Base-by-base conservation (phyloP, 1,140 invertebrate genomes). In the Trypoxylus dichotomus region DNA sequence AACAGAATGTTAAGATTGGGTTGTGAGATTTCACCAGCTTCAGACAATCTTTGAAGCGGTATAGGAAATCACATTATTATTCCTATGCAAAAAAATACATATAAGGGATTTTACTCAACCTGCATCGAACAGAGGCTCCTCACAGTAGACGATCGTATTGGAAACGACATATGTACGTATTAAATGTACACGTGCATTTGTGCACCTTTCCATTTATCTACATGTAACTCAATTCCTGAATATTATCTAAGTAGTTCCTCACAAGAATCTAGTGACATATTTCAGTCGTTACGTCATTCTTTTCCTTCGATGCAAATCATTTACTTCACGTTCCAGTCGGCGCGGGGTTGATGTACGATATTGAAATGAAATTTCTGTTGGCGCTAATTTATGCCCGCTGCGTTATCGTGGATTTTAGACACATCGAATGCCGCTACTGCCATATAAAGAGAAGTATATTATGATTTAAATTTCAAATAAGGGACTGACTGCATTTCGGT, bases 381-480 rank as follows among this genome's bases (percentile, higher is more conserved):
- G 47, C 47, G 47, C 47, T 54, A 54, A 54, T 54, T 54, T 54
- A 54, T 54, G 47, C 19, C 47, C 47, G 47, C n/a, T 19, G 47
- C 19, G 47, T 54, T 54, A 54, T 54, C 47, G 47, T 54, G 19
- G 47, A 54, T 54, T 54, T 54, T 54, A 54, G 47, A 54, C 47
- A 54, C 47, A 54, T 54, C 32, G 32, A 37, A 37, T 37, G 32
- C 32, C 32, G 32, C 32, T 8, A 37, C 32, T n/a, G 47, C 19
- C 19, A 6, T n/a, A 19, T 54, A 54, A 15, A 54, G 47, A 54
- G 47, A 54, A 54, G n/a, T 54, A 54, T 54, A 54, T 54, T 54
- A 54, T 54, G 47, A 54, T 54, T 54, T 54, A 54, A 54, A 54
- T 54, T 54, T 54, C 47, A 54, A 54, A 54, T 54, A n/a, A 54